Percentiles rank a stretch among this genome's conserved stretches.
Conservation (phyloP, 2,888 invertebrate species). For the Drosophila barbarae region DNA sequence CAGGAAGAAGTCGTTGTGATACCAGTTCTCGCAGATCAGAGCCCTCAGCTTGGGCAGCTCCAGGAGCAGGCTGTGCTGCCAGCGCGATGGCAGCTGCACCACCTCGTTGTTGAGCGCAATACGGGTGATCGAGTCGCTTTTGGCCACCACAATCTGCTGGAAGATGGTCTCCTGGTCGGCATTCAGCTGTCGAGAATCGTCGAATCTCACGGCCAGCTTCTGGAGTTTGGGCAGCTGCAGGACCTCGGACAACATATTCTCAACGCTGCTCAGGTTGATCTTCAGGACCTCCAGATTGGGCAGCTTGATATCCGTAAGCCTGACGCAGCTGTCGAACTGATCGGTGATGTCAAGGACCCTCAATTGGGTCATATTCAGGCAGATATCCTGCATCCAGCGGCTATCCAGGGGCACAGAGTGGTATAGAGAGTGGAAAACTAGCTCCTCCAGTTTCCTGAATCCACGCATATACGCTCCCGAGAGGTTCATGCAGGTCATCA, state of each 20-base stretch:
- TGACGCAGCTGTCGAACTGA: constrained; percentile 55
- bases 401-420: constrained; percentile 60
- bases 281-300: constrained; percentile 66
- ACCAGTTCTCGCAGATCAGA: constrained; percentile 62
- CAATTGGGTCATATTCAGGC: constrained; percentile 50
- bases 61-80: constrained; percentile 54
- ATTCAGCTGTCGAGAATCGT: constrained; percentile 58
- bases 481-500: constrained; percentile 64
- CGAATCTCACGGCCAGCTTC: constrained; percentile 55
- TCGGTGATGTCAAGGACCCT: constrained; percentile 62
- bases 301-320: constrained; percentile 55
- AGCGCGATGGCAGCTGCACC: constrained; percentile 51
- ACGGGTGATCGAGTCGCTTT: constrained; percentile 58
- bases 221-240: constrained; percentile 56
- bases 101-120: constrained; percentile 67
- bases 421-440: constrained; percentile 62
- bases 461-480: constrained; percentile 49
- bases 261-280: constrained; percentile 60
- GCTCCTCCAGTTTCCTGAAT: constrained; percentile 56
- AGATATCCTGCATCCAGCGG: constrained; percentile 61
- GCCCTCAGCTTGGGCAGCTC: constrained; percentile 57
- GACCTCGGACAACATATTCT: constrained; percentile 52
- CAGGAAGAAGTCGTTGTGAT: constrained; percentile 59
- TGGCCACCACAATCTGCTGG: constrained; percentile 63
- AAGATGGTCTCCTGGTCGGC: constrained; percentile 66